Base-by-base conservation (phyloP, 2,113 vertebrate genomes). In the Toxostoma redivivum region DNA sequence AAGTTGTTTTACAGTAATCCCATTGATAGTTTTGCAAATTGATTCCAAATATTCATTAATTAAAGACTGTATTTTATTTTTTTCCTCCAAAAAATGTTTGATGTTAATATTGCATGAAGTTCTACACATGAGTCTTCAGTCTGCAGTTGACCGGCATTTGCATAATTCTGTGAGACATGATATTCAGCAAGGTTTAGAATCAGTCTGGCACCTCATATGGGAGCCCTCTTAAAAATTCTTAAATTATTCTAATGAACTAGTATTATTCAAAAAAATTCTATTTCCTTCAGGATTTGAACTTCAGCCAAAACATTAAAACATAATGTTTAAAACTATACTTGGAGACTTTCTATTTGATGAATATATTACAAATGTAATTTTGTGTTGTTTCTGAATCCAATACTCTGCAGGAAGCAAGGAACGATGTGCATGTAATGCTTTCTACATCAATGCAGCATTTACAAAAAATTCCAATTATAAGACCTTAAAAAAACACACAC, bases 151-250 rank as follows among this genome's bases (percentile, higher is more conserved):
- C 81, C 92, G 78, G 24, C 47, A 94, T 97, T 97, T 94, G 90
- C 92, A 92, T 95, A 95, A 92, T 88, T 88, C 90, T 87, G 76
- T 66, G 87, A 94, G 94, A 97, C 85, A 44, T 25, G 37, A 81
- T 91, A 95, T 90, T 96, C 92, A 93, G 51, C 33, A 57, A 94
- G 92, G 81, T 90, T 95, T 93, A 90, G 78, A 94, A 76, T 73
- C 91, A 96, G 95, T 96, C 93, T 97, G 90, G 94, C 95, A 96
- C 90, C 90, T 97, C 94, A 93, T 96, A 96, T 94, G 93, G 92
- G 87, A 85, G 87, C 67, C 71, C 85, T 95, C 65, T 92, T 86
- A 94, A 94, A 90, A 95, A 94, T 66, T 65, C 74, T 81, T 92
- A 88, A 77, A 82, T 92, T 96, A 96, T 95, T 97, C 81, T 96